Evolutionary conservation across 2,888 invertebrate genomes (phyloP).

Genomic region (Polymixis lichenea): DNA sequence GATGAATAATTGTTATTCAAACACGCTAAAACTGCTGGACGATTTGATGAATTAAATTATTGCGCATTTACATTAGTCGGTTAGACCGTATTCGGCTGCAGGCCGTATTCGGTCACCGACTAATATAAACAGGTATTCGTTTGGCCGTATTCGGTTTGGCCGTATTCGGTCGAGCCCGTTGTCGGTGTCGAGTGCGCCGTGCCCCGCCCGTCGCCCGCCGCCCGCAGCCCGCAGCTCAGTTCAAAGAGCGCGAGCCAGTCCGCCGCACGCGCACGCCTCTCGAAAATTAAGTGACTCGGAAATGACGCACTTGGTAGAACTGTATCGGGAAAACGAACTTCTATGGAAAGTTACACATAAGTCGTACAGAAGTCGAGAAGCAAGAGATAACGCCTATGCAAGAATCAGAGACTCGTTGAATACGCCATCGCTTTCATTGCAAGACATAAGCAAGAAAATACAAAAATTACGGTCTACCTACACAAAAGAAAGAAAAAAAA

Average conservation of each 20-base stretch:
- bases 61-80: slow-evolving; percentile 7
- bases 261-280: slow-evolving; percentile 43
- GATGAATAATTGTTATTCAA: too few relatives aligned
- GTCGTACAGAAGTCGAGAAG: slow-evolving; percentile 43
- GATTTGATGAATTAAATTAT: too few relatives aligned
- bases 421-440: slow-evolving; percentile 45
- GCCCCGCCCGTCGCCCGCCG: slow-evolving; percentile 27
- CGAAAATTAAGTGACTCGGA: slow-evolving; percentile 40
- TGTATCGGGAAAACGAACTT: slow-evolving; percentile 47
- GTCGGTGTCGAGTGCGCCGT: slow-evolving; percentile 12
- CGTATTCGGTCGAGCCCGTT: slow-evolving; percentile 1
- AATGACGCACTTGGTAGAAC: slow-evolving; percentile 46
- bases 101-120: slow-evolving; percentile 45
- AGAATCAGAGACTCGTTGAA: slow-evolving; percentile 49
- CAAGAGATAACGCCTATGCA: slow-evolving; percentile 46
- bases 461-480: slow-evolving; percentile 26
- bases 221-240: slow-evolving; percentile 37
- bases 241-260: slow-evolving; percentile 38
- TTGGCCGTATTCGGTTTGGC: slow-evolving; percentile 28
- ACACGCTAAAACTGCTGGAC: too few relatives aligned
- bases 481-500: slow-evolving; percentile 34
- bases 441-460: slow-evolving; percentile 45
- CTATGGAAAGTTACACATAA: slow-evolving; percentile 45
- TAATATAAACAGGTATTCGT: slow-evolving; percentile 46
- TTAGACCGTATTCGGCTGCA: slow-evolving; percentile 13